These are phyloP conservation scores for Liposcelis brunnea DNA, from an alignment of 2,888 invertebrate genomes.

Conservation along the genomic window DNA sequence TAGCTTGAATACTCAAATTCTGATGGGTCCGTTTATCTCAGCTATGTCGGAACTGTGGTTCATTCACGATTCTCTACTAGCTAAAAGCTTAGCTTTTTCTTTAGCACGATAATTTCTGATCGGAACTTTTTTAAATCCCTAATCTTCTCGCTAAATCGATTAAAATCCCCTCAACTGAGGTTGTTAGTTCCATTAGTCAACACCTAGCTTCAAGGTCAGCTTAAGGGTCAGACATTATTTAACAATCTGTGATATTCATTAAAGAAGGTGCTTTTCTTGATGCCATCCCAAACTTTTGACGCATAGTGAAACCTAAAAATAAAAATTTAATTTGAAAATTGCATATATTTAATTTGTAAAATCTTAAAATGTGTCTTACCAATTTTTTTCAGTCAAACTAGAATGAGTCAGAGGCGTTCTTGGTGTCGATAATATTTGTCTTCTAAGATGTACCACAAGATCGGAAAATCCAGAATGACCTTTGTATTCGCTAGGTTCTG, in stretches of 20 bases:
- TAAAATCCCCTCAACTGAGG: too few species aligned
- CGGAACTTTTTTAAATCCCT: too few species aligned
- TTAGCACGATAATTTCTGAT: too few species aligned
- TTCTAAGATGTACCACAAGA: constrained; percentile 45
- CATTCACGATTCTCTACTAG: too few species aligned
- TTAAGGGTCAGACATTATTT: too few species aligned
- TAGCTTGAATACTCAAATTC: too few species aligned
- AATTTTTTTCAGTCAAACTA: constrained; percentile 59
- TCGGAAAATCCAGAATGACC: constrained; percentile 46
- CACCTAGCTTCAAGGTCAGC: too few species aligned
- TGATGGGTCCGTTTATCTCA: too few species aligned
- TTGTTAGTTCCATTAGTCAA: too few species aligned
- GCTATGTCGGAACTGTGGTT: too few species aligned
- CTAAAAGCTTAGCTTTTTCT: too few species aligned
- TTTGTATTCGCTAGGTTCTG: constrained; percentile 38
- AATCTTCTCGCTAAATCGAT: too few species aligned
- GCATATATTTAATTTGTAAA: constrained; percentile 6
- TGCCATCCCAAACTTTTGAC: constrained; percentile 65
- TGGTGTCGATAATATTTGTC: constrained; percentile 50
- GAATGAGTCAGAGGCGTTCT: constrained; percentile 53
- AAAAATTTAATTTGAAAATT: background rate
- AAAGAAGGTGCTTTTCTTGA: constrained; percentile 67
- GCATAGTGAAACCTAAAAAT: constrained; percentile 59
- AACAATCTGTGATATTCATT: constrained; percentile 55
- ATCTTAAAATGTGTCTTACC: constrained; percentile 29